Base-by-base conservation (phyloP, 2,113 vertebrate genomes). In the Ornithorhynchus anatinus region DNA sequence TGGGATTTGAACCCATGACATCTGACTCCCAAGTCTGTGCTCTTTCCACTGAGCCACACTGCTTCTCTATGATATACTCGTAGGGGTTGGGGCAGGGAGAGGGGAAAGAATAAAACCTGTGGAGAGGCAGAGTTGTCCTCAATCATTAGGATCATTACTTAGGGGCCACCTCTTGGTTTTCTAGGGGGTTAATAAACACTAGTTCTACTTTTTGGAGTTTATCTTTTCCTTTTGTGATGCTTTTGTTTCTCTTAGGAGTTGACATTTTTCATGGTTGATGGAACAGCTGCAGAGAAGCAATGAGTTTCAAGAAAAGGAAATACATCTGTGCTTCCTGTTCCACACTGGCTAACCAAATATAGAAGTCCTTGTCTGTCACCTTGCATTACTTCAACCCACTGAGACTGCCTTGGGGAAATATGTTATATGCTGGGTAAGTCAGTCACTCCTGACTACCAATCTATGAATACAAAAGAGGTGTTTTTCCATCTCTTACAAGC, bases 231-330 rank as follows among this genome's bases (percentile, higher is more conserved):
- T 33, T 59, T 51, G 47, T 3, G 42, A 53, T 23, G 25, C 48
- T 13, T n/a, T 22, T 13, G 15, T 50, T 31, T 69, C 47, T 31
- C 0, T 0, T 17, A 43, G 48, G 56, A 60, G 7, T 23, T 65
- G 69, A 57, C 20, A 71, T 75, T 76, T 62, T 6, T 60, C 67
- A 23, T 37, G 42, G 37, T 37, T 52, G 27, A 9, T 45, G 43
- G 14, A 57, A 74, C 19, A 75, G 59, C 58, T 38, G 20, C 43
- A 54, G 1, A 25, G 33, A 35, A 32, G 25, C 8, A 31, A 75
- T 8, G 36, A 65, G 23, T 29, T 82, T 63, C 67, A 77, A 67
- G 45, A 48, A 64, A 56, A 67, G 19, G 32, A 69, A 76, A 73
- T 38, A 54, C 3, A 35, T 1, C 20, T 42, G 13, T 56, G 22